A percentile compares a stretch with the other conserved stretches of the same genome.
Conservation (phyloP, 2,113 vertebrate genomes). For the Lontra canadensis region DNA sequence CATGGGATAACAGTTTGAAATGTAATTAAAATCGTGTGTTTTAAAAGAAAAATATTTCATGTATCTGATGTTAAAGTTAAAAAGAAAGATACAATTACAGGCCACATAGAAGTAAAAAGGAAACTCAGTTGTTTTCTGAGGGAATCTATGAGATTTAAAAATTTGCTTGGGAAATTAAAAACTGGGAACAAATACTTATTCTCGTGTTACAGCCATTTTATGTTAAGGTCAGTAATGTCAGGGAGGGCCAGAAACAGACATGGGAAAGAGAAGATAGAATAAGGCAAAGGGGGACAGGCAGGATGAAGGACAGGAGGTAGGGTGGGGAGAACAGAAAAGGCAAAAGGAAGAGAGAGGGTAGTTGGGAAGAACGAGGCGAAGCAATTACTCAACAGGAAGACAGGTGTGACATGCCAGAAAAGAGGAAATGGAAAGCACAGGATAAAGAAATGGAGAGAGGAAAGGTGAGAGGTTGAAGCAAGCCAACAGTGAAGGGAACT, state of each 20-base stretch:
- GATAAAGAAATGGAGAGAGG: not conserved
- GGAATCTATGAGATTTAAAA: not conserved
- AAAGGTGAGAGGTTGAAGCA: not conserved
- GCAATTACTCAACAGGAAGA: not conserved
- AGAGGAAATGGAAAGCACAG: not conserved
- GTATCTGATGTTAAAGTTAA: constrained; percentile 52
- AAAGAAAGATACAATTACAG: constrained; percentile 23
- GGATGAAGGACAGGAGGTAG: not conserved
- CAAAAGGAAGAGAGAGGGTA: not conserved
- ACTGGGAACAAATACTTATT: constrained; percentile 5
- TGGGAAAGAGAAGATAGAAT: not conserved
- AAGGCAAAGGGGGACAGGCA: not conserved
- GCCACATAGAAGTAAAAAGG: not conserved
- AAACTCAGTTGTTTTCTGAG: not conserved
- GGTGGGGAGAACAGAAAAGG: not conserved
- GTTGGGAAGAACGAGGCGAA: not conserved
- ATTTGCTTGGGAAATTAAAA: constrained; percentile 48
- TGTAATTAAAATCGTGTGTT: constrained; percentile 63
- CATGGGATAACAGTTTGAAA: constrained; percentile 1
- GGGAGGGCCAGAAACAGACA: not conserved
- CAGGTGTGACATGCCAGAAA: not conserved
- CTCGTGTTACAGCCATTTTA: not conserved
- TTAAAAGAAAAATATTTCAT: constrained; percentile 56
- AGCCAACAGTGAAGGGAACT: not conserved
- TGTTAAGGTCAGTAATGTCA: not conserved